phyloP scores from a whole-genome alignment of 2,888 invertebrate genomes.

The Tineola bisselliella region DNA sequence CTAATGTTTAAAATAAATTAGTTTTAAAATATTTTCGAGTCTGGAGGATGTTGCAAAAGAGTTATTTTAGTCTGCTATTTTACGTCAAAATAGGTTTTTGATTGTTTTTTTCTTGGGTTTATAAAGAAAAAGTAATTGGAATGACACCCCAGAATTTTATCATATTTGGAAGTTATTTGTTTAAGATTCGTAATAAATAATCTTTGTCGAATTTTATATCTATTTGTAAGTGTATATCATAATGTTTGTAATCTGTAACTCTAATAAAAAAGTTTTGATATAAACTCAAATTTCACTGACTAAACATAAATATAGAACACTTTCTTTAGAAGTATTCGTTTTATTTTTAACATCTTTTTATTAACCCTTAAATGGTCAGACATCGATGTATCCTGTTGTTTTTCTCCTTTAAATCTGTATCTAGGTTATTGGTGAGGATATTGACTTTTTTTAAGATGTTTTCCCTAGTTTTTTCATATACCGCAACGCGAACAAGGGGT shows the following conservation, averaged over 20 bases:
- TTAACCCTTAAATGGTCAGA: too few relatives aligned
- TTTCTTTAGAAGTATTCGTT: constrained; percentile 19
- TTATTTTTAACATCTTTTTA: constrained; percentile 21
- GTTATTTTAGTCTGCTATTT: neutral
- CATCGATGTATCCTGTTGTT: too few relatives aligned
- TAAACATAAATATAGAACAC: neutral
- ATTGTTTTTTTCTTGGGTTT: neutral
- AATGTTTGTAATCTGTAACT: too few relatives aligned
- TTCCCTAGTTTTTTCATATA: too few relatives aligned
- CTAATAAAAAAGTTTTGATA: neutral
- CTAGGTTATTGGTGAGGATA: too few relatives aligned
- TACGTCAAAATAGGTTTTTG: neutral
- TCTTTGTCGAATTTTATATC: too few relatives aligned
- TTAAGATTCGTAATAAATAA: too few relatives aligned
- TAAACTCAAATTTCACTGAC: neutral
- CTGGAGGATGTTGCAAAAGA: neutral
- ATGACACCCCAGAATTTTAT: neutral
- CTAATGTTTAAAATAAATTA: neutral
- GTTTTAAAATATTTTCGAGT: neutral
- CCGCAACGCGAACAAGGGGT: too few relatives aligned
- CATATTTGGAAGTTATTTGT: too few relatives aligned
- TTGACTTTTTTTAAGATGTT: too few relatives aligned
- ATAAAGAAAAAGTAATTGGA: neutral
- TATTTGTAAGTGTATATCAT: too few relatives aligned
- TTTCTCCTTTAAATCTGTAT: too few relatives aligned